These are phyloP conservation scores for Bos javanicus DNA, from an alignment of 2,113 vertebrate species.

Conservation along the genomic window DNA sequence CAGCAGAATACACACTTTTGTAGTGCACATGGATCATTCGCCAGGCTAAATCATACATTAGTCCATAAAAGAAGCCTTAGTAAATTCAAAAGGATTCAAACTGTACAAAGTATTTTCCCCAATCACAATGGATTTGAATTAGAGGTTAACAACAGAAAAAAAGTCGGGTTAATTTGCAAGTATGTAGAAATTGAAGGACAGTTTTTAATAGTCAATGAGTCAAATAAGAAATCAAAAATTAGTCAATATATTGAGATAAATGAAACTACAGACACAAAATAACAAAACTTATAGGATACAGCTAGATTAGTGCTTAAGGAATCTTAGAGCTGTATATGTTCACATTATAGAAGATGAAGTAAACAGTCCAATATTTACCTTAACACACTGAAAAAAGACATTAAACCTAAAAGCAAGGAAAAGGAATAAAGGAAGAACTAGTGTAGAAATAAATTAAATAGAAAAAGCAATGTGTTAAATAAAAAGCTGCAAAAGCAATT, in stretches of 20 bases:
- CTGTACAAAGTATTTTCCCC: neutral
- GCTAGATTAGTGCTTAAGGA: neutral
- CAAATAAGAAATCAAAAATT: neutral
- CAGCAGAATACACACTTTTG: neutral
- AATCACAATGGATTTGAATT: neutral
- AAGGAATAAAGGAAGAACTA: neutral
- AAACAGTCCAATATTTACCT: neutral
- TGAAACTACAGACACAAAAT: neutral
- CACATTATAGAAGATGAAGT: neutral
- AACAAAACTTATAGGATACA: neutral
- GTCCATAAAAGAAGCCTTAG: neutral
- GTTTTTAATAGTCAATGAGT: neutral
- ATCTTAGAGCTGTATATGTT: neutral
- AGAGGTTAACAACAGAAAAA: neutral
- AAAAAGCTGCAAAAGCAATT: neutral
- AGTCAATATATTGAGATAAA: neutral
- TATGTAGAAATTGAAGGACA: neutral
- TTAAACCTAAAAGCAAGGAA: neutral
- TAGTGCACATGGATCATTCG: too few relatives aligned
- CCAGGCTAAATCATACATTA: neutral
- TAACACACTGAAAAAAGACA: neutral
- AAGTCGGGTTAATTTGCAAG: neutral
- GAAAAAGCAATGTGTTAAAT: neutral
- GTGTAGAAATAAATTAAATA: neutral
- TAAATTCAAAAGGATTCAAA: neutral